Percentiles rank a stretch among this genome's conserved stretches.
phyloP scores from a whole-genome alignment of 2,797 vertebrate species.

The Coreius guichenoti region DNA sequence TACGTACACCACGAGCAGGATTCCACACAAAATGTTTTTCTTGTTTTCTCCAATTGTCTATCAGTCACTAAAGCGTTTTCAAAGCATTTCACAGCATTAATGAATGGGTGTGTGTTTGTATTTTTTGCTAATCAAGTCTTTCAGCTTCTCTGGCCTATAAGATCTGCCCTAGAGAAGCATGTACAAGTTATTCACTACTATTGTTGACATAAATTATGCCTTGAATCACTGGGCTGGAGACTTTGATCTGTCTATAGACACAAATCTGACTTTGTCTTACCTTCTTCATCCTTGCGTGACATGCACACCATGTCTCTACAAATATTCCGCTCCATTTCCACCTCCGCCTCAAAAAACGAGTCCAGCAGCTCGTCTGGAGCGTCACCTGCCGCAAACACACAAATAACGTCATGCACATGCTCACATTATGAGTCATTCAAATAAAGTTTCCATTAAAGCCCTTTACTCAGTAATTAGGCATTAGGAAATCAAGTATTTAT shows the following conservation, averaged over 20 bases:
- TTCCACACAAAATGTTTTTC: not conserved
- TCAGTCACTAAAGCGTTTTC: not conserved
- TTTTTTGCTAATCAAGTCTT: slow-evolving; percentile 1
- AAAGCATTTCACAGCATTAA: not conserved
- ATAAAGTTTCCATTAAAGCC: not conserved
- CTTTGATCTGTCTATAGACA: not conserved
- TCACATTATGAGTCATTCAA: not conserved
- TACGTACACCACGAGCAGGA: not conserved
- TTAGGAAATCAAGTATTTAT: not conserved
- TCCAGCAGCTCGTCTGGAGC: slow-evolving; percentile 93
- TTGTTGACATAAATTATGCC: not conserved
- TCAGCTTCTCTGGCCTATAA: too few species aligned
- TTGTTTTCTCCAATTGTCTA: not conserved
- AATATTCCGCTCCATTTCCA: slow-evolving; percentile 97
- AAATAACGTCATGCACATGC: not conserved
- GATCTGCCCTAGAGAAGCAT: slow-evolving; percentile 1
- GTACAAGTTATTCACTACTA: not conserved
- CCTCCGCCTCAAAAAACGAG: slow-evolving; percentile 97
- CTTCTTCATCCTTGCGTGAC: slow-evolving; percentile 96
- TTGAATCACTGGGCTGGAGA: not conserved
- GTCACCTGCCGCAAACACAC: slow-evolving; percentile 74
- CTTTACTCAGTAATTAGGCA: not conserved
- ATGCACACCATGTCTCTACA: slow-evolving; percentile 97
- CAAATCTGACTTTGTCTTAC: slow-evolving; percentile 70
- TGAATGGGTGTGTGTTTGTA: slow-evolving; percentile 1